Evolutionary conservation across 2,888 invertebrate species (phyloP), one percentile per base, ranked within the genome.

Genomic region (Ophonus ardosiacus): DNA sequence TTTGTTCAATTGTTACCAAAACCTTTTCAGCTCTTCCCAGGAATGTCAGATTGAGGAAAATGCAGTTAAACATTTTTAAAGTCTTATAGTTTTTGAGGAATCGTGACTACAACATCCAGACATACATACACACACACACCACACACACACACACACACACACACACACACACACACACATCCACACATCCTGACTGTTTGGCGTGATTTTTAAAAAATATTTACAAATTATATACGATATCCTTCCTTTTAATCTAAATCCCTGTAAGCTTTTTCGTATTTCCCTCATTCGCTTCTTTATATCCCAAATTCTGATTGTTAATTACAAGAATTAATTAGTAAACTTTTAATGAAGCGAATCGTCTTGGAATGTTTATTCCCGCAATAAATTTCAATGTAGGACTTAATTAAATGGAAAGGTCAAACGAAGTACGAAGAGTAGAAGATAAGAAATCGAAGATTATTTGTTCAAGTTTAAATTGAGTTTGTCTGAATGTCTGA

Each of bases 401-500:
- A 38, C 31, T 68, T 68, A 68, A 68, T 68, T 68, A 68, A 68
- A 68, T 68, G 7, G 10, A 68, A 68, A 68, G 68, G 68, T 68
- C 68, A 31, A 31, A 59, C 59, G 4, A 15, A 15, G n/a, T 38
- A 38, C 68, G 31, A 38, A 68, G 68, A 68, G 31, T 13, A n/a
- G 68, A 15, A 68, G 68, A 68, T 24, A 38, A 68, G 24, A 24
- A 63, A 68, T 68, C 68, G 68, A 68, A 68, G 68, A 68, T 68
- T 68, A 68, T 68, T 68, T 24, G 63, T 61, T 68, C 24, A 68
- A 68, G 68, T 68, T 68, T 38, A 68, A 68, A 68, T 68, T 68
- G 68, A 68, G 38, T 68, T 68, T 68, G 68, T 68, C 63, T 68
- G 68, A 68, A 68, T 68, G 68, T 68, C 68, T 38, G 68, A 31